Base-by-base conservation (phyloP, 1,140 invertebrate species). In the Archivesica marissinica region DNA sequence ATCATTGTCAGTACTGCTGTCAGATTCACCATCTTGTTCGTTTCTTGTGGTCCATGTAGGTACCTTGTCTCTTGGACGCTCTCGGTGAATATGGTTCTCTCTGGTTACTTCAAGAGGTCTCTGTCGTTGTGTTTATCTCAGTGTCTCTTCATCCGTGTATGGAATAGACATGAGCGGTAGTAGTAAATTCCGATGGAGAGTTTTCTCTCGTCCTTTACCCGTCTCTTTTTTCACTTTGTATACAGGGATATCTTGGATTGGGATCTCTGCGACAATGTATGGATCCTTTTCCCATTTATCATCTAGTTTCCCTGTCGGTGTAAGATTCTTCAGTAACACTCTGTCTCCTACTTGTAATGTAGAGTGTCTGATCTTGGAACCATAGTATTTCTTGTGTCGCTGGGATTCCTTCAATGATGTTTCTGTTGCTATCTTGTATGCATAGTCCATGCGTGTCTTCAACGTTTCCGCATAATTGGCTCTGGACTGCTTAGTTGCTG, bases 131-230 rank as follows among this genome's bases (percentile, higher is more conserved):
- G 50, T 54, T 54, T 54, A 15, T 11, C 50, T 54, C 50, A n/a
- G 50, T 54, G 50, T n/a, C 50, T 54, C n/a, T 23, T n/a, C 50
- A n/a, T n/a, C 17, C 17, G 50, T 54, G 50, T 54, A 54, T 23
- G 50, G 50, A 23, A 54, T 7, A 54, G 50, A 54, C 50, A 54
- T 54, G 15, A 54, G 50, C 4, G 50, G 61, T 13, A 66, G 61
- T 66, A 66, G 9, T 38, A 66, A 15, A 30, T 66, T 66, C 28
- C 61, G 9, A 23, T 66, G 61, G 17, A 66, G 61, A 66, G 61
- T 66, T 35, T 38, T 33, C 9, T 6, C n/a, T n/a, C 28, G 28
- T 15, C 61, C 61, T 30, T 66, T 33, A 4, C 61, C 61, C 17
- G 28, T 38, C 33, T 66, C 61, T 13, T n/a, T 33, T 30, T 38